Percentiles rank a stretch among this genome's conserved stretches.
Evolutionary conservation across 64 coral and sea anemone genomes (phyloP).

Genomic region (Hydrozoanthus tunicans): DNA sequence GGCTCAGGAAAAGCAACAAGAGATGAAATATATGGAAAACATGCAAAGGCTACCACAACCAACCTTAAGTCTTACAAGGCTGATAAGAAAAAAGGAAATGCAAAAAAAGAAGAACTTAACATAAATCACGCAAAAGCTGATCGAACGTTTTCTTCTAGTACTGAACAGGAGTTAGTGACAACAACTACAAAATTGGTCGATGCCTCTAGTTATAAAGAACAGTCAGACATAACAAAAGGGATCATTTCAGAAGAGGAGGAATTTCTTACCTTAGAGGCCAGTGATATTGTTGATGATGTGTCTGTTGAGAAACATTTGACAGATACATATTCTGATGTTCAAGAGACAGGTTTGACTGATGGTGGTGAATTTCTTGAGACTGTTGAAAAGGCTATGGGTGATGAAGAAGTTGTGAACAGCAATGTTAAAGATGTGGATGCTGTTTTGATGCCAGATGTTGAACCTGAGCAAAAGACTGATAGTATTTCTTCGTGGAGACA

Average conservation of each 20-base stretch:
- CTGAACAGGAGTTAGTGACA: not conserved
- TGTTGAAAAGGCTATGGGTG: not conserved
- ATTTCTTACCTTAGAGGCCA: not conserved
- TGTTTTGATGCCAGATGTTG: not conserved
- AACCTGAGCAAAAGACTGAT: not conserved
- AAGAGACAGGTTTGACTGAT: not conserved
- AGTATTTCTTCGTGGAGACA: not conserved
- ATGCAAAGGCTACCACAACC: too few relatives aligned
- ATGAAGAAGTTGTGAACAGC: not conserved
- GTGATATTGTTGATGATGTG: not conserved
- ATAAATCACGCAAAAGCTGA: not conserved
- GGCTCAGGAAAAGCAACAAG: too few relatives aligned
- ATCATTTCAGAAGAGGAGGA: constrained; percentile 39
- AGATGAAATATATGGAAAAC: too few relatives aligned
- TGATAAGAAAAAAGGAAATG: not conserved
- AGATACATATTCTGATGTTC: not conserved
- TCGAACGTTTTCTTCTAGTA: not conserved
- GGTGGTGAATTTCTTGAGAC: constrained; percentile 12
- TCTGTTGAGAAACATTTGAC: not conserved
- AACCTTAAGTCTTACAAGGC: too few relatives aligned
- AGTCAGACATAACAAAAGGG: constrained; percentile 33
- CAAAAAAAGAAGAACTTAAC: not conserved
- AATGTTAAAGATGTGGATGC: not conserved
- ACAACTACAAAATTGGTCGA: not conserved
- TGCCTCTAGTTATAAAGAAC: constrained; percentile 34